phyloP scores from a whole-genome alignment of 2,797 vertebrate genomes.

The Thalassophryne amazonica region DNA sequence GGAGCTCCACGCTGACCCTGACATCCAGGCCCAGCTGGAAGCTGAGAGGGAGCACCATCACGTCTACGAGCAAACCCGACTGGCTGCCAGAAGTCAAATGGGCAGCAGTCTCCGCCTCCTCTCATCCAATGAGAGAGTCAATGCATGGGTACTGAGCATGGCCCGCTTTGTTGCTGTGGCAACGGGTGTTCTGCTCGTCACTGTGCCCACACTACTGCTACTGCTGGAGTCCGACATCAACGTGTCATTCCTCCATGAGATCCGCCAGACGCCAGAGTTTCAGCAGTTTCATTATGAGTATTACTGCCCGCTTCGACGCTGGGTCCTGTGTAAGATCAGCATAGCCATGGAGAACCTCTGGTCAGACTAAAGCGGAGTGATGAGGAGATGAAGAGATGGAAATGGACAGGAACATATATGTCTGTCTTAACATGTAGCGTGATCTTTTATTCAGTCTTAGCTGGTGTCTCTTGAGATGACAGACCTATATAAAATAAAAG shows the following conservation, averaged over 20 bases:
- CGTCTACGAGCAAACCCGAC: conserved; percentile 81
- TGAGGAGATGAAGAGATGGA: neutral
- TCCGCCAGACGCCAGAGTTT: conserved; percentile 94
- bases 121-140: conserved; percentile 84
- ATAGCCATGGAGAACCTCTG: conserved; percentile 84
- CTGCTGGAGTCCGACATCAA: conserved; percentile 96
- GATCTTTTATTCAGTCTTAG: conserved; percentile 33
- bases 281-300: conserved; percentile 97
- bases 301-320: conserved; percentile 93
- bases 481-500: too few species aligned
- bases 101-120: conserved; percentile 83
- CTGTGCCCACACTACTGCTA: conserved; percentile 91
- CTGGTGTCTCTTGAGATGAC: conserved; percentile 1
- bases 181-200: conserved; percentile 86
- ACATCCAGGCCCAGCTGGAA: conserved; percentile 90
- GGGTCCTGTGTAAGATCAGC: conserved; percentile 90
- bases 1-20: conserved; percentile 88
- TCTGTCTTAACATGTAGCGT: conserved; percentile 53
- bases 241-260: conserved; percentile 95
- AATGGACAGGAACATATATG: conserved; percentile 14
- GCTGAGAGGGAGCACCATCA: conserved; percentile 86
- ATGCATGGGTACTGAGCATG: conserved; percentile 86
- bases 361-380: conserved; percentile 77
- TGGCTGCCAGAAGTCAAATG: conserved; percentile 71
- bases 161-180: conserved; percentile 88